Evolutionary conservation across 1,140 invertebrate species (phyloP).

Genomic region (Arion vulgaris): DNA sequence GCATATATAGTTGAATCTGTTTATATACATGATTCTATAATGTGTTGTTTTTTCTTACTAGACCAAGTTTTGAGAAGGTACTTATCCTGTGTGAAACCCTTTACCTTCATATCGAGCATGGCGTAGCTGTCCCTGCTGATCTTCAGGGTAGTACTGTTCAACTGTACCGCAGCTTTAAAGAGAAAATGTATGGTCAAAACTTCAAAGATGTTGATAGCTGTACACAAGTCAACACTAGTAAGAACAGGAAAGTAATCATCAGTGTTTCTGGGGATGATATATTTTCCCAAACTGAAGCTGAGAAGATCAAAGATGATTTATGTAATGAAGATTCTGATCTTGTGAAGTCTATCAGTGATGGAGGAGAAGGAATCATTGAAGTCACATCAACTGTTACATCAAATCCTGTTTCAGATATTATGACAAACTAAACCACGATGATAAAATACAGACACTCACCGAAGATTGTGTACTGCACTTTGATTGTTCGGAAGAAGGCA

Average conservation of each 20-base stretch:
- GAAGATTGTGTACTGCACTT: neutral
- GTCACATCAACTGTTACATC: neutral
- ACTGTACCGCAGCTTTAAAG: slow-evolving; percentile 51
- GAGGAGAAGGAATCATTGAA: neutral
- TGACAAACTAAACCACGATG: neutral
- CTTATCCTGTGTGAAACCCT: slow-evolving; percentile 59
- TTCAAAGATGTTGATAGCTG: slow-evolving; percentile 36
- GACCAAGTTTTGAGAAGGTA: slow-evolving; percentile 63
- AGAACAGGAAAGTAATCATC: neutral
- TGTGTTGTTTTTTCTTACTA: slow-evolving; percentile 41
- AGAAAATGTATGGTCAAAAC: slow-evolving; percentile 41
- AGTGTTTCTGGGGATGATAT: neutral
- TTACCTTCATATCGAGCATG: slow-evolving; percentile 60
- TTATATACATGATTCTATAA: no score
- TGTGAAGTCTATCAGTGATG: neutral
- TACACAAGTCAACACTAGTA: slow-evolving; percentile 3
- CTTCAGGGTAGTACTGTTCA: slow-evolving; percentile 60
- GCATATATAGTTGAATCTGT: no score
- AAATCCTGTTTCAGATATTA: neutral
- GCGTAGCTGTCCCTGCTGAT: slow-evolving; percentile 51
- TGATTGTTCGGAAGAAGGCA: neutral
- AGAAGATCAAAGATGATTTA: neutral
- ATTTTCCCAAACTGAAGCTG: neutral
- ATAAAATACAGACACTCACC: neutral
- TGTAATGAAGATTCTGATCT: neutral